A percentile compares a stretch with the other conserved stretches of the same genome.
Evolutionary conservation across 37 sponge, comb jelly and placozoan genomes (phyloP).

Genomic region (Ephydatia muelleri): DNA sequence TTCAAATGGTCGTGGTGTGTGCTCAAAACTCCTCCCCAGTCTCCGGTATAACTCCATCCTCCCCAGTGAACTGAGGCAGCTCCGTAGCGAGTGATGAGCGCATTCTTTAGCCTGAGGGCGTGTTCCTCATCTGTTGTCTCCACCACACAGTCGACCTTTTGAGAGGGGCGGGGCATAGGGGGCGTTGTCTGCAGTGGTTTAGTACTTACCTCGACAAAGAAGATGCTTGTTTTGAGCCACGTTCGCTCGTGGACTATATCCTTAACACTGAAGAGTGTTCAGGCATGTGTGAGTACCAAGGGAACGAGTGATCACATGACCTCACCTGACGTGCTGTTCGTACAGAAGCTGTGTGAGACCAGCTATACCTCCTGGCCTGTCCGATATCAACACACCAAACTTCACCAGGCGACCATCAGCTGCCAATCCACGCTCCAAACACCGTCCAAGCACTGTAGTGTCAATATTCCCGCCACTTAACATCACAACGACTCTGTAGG

Average conservation of each 20-base stretch:
- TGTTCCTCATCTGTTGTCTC: slow-evolving; percentile 65
- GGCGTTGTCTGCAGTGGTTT: slow-evolving; percentile 5
- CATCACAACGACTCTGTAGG: slow-evolving; percentile 59
- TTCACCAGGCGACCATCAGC: slow-evolving; percentile 76
- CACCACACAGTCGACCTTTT: slow-evolving; percentile 53
- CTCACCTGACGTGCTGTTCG: slow-evolving; percentile 56
- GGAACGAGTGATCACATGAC: not conserved
- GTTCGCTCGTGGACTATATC: slow-evolving; percentile 90
- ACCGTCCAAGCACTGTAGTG: slow-evolving; percentile 78
- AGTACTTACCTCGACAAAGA: slow-evolving; percentile 66
- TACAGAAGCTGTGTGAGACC: slow-evolving; percentile 48
- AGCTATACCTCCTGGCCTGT: slow-evolving; percentile 74
- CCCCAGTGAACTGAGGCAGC: slow-evolving; percentile 38
- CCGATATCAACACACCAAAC: slow-evolving; percentile 63
- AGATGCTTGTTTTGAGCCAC: slow-evolving; percentile 81
- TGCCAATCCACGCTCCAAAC: slow-evolving; percentile 87
- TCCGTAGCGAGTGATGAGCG: slow-evolving; percentile 48
- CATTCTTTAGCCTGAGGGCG: slow-evolving; percentile 25
- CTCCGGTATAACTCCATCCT: not conserved
- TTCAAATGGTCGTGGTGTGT: not conserved
- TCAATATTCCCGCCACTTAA: slow-evolving; percentile 91
- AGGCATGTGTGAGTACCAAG: not conserved
- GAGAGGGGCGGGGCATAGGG: not conserved
- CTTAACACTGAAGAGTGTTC: slow-evolving; percentile 68
- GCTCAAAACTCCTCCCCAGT: not conserved